Percentiles rank a stretch among this genome's conserved stretches.
Evolutionary conservation across 2,888 invertebrate genomes (phyloP).

Genomic region (Apamea crenata): DNA sequence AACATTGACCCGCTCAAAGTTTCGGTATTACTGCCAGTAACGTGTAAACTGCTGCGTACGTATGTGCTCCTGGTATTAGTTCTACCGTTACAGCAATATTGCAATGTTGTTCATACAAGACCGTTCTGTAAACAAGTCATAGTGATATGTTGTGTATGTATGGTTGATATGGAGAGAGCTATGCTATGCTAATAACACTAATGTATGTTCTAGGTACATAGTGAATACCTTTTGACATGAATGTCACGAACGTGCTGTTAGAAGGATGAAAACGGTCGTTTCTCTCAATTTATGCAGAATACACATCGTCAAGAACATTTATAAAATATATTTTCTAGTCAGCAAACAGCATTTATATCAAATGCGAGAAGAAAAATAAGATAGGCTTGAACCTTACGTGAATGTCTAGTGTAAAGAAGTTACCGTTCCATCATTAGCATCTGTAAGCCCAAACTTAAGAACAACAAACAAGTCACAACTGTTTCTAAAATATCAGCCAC

Average conservation of each 20-base stretch:
- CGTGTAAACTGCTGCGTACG: neutral
- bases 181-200: neutral
- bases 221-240: neutral
- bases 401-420: neutral
- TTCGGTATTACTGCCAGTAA: constrained; percentile 8
- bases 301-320: neutral
- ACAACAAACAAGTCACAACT: constrained; percentile 34
- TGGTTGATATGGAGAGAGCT: neutral
- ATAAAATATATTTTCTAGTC: neutral
- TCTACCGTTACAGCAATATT: neutral
- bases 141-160: neutral
- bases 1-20: constrained; percentile 9
- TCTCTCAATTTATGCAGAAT: neutral
- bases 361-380: too few relatives aligned
- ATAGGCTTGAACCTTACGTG: neutral
- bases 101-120: constrained; percentile 5
- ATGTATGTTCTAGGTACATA: neutral
- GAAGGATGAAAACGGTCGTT: too few relatives aligned
- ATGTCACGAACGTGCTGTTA: neutral
- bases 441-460: constrained; percentile 4
- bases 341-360: neutral
- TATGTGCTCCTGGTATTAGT: neutral
- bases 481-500: constrained; percentile 18
- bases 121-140: neutral
- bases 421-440: neutral